Base-by-base conservation (phyloP, 2,888 invertebrate species). In the Sicus ferrugineus region DNA sequence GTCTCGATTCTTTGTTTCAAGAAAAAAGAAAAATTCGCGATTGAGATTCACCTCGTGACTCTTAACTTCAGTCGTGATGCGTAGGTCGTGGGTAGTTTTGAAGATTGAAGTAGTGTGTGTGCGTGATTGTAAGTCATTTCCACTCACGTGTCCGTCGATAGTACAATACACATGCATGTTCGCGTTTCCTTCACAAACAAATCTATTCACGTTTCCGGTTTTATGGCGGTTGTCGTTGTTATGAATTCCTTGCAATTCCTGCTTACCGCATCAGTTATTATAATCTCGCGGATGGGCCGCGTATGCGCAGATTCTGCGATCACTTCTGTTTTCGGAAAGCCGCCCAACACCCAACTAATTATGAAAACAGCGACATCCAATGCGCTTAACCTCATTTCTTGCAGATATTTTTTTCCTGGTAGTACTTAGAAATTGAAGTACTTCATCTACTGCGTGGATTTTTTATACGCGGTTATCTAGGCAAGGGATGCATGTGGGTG, bases 231-330 rank as follows among this genome's bases (percentile, higher is more conserved):
- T 46, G 9, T 46, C n/a, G 46, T 46, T n/a, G 14, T 46, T 16
- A 4, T 14, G 19, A 46, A 46, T 46, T 46, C 19, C 14, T 46
- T 46, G 14, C n/a, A 46, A 46, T 46, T n/a, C 19, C 19, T 46
- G 77, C 84, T 72, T 83, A 83, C 83, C 83, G 84, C 83, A 76
- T 83, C 83, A 34, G 84, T 83, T 72, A 83, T 84, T 69, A 83
- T 83, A 68, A 83, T 82, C 75, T 83, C 83, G 69, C 83, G 83
- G 66, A 77, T 75, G 59, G 79, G 77, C 31, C 69, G 73, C 26
- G 66, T 30, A 16, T 71, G 72, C 59, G 70, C 64, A 54, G 73
- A 67, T 75, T 34, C 54, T 21, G 26, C n/a, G 52, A 52, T 50
- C 52, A 75, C 74, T 71, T 74, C 74, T 66, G 74, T 38, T 73